Evolutionary conservation across 2,797 vertebrate species (phyloP), one percentile per base, ranked within the genome.

Genomic region (Varecia variegata): DNA sequence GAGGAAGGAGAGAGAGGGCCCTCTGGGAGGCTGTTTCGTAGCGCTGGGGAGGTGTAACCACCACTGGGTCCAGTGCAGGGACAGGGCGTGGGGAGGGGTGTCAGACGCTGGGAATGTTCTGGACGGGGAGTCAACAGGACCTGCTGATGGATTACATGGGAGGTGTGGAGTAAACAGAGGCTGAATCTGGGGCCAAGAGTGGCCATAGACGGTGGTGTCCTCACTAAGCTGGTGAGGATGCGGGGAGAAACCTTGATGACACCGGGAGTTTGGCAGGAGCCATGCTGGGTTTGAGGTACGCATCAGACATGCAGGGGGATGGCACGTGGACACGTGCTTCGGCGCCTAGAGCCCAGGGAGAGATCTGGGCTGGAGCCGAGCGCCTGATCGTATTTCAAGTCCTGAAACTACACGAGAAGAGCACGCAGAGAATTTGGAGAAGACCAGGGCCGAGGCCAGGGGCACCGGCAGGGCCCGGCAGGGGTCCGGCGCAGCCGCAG

Each of bases 261-360:
- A 4, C 7, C 12, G 2, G 68, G 85, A 23, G n/a, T n/a, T 13
- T 43, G 40, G 47, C 5, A 0, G 8, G 35, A 35, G 43, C 23
- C 20, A 0, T 2, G 15, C 3, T 17, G 79, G 35, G 27, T 38
- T 15, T 50, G 56, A 50, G 80, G 35, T 1, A 70, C 0, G 0
- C 25, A 17, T 14, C 5, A 2, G 74, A 38, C 1, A 3, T 3
- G 15, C 3, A 1, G 5, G 13, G 52, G 7, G 11, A 1, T 1
- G 14, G 54, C 45, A 21, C 0, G 7, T 4, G 21, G 50, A 47
- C 54, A 21, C 0, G 1, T 56, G 17, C 32, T 0, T 23, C 4
- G 18, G 73, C 35, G 10, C 30, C 92, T 6, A 1, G 65, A 38
- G 43, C 32, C 52, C 54, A 58, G 14, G 17, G 12, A 40, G 35